A percentile compares a stretch with the other conserved stretches of the same genome.
Conservation (phyloP, 2,113 vertebrate species). For the Genyomyrus donnyi region DNA sequence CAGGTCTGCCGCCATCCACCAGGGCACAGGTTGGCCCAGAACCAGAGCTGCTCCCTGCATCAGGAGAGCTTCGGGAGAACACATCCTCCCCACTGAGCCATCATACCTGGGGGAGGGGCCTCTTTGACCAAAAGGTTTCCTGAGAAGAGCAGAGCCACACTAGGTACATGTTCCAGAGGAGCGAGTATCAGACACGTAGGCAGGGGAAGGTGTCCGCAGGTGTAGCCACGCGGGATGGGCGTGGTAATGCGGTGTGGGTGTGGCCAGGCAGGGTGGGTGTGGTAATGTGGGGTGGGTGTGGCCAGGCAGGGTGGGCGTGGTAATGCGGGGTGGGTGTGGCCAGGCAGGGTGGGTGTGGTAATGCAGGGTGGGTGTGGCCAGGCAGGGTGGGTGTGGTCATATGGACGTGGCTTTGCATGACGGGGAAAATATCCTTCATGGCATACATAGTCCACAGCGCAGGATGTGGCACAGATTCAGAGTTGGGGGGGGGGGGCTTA, state of each 20-base stretch:
- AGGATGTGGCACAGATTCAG: not conserved
- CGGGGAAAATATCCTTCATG: not conserved
- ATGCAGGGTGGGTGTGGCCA: too few relatives aligned
- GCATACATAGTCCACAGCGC: not conserved
- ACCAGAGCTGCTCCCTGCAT: not conserved
- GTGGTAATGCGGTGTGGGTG: too few relatives aligned
- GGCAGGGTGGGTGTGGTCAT: not conserved
- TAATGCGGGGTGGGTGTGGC: not conserved
- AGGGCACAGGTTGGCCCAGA: not conserved
- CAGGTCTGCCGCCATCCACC: not conserved
- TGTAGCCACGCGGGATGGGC: not conserved
- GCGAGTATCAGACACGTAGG: not conserved
- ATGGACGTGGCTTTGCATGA: not conserved
- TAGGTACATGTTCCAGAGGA: not conserved
- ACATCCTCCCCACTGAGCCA: not conserved
- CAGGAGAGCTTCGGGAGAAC: not conserved
- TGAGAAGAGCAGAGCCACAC: not conserved
- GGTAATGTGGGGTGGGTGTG: too few relatives aligned
- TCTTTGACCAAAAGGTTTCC: not conserved
- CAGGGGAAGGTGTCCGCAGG: not conserved
- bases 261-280: not conserved
- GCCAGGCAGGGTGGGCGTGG: too few relatives aligned
- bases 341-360: too few relatives aligned
- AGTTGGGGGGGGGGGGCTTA: not conserved
- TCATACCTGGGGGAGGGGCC: not conserved